These are phyloP conservation scores for Oreonectes daqikongensis DNA, from an alignment of 2,797 vertebrate species.

Conservation along the genomic window DNA sequence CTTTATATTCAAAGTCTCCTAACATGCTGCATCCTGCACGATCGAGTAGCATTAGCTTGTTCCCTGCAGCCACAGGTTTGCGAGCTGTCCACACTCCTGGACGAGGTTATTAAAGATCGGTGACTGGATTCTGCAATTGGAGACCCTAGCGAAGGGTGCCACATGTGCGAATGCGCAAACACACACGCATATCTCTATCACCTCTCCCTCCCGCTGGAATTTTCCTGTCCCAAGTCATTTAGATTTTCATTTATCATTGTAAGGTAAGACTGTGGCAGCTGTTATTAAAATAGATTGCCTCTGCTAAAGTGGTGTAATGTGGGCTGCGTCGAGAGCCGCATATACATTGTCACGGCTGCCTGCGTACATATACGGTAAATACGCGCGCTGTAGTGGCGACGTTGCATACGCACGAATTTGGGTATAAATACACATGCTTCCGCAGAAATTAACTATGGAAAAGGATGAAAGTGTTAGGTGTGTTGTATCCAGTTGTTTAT, in stretches of 20 bases:
- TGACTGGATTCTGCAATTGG: constrained; percentile 4
- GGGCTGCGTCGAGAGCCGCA: constrained; percentile 65
- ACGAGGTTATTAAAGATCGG: constrained; percentile 64
- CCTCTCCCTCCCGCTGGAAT: constrained; percentile 74
- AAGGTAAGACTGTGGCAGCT: constrained; percentile 82
- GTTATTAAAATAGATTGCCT: constrained; percentile 84
- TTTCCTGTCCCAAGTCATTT: constrained; percentile 80
- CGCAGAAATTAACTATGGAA: constrained; percentile 3
- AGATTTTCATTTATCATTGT: constrained; percentile 82
- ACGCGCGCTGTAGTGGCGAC: constrained; percentile 13
- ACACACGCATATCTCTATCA: constrained; percentile 66
- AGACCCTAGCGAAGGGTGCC: constrained; percentile 51
- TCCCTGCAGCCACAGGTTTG: constrained; percentile 40
- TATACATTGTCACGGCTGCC: constrained; percentile 37
- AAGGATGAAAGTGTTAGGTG: constrained; percentile 59
- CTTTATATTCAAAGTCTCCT: constrained; percentile 29
- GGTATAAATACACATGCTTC: neutral
- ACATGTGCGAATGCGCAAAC: constrained; percentile 17
- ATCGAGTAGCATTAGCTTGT: constrained; percentile 36
- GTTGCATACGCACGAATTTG: constrained; percentile 32
- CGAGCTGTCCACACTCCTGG: constrained; percentile 77
- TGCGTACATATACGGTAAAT: constrained; percentile 42
- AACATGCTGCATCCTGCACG: constrained; percentile 3
- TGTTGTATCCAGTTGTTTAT: constrained; percentile 59
- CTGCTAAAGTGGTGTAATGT: constrained; percentile 79